Evolutionary conservation across 2,888 invertebrate species (phyloP), one percentile per base, ranked within the genome.

Genomic region (Amblyjoppa fuscipennis): DNA sequence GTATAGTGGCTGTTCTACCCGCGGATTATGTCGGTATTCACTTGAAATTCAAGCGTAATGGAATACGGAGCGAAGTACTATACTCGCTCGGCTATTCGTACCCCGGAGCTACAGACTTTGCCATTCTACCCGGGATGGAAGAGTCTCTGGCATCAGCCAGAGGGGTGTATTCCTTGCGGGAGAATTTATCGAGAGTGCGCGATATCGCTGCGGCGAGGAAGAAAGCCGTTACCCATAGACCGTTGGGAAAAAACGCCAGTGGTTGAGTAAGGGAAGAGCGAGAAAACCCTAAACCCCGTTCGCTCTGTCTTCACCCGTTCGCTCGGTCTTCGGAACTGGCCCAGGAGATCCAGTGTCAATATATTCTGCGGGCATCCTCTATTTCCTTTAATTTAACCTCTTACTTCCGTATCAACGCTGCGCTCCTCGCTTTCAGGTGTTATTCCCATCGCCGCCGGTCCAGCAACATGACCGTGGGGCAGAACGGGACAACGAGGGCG

Each of bases 131-230:
- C 56, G 70, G 11, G 64, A 25, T 45, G 16, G 59, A 56, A 56
- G 73, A 76, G 70, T 41, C 53, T 7, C 28, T 20, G 61, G 73
- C n/a, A 71, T 41, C 59, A 49, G 45, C 31, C 41, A 41, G 69
- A 61, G 41, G 79, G 75, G 74, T 81, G 78, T 81, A 66, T 75
- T 81, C 78, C 77, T 81, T 74, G 74, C 34, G 69, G 76, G 49
- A 59, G 69, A 78, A 85, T 82, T 70, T 79, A 85, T 85, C 66
- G 75, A 75, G 61, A 70, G 77, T 78, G 45, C 73, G 78, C 78
- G 78, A 82, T 53, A 77, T 34, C 31, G 41, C 28, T 70, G 56
- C 51, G 31, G 31, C 5, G 20, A 78, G 45, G 38, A 59, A 76
- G 75, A 71, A 34, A 71, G 51, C 68, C 41, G 56, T 70, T 74